Base-by-base conservation (phyloP, 2,888 invertebrate genomes). In the Trissoscelio sp. region DNA sequence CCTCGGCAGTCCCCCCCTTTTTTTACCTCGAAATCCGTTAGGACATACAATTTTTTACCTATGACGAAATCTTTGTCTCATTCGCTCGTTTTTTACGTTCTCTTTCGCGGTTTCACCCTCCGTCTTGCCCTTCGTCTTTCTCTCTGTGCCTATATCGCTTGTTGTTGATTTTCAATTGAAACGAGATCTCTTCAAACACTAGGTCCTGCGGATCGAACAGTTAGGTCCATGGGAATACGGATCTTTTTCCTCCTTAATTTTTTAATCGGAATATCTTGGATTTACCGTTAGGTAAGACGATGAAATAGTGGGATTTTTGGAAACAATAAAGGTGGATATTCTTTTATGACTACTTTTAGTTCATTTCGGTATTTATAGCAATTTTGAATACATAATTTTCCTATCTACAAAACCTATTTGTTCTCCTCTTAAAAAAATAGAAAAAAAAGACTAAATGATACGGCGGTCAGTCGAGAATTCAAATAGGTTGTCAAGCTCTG, bases 161-260 rank as follows among this genome's bases (percentile, higher is more conserved):
- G 84, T 85, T 87, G 88, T 89, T 90, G 90, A 90, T 90, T 89
- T 89, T 90, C 90, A 89, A 91, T 90, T 91, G 91, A 90, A 91
- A 91, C 88, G 89, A 90, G 91, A 91, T 91, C 89, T 88, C 85
- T 83, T 89, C 89, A 89, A 91, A 91, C 88, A 90, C 86, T 86
- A 85, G 87, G 85, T 80, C 79, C 85, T 81, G 46, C 83, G 83
- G 77, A 86, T 85, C 85, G 87, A 87, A 89, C 89, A 87, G 88
- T 89, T 89, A 87, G 87, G 86, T 86, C 83, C 88, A 89, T 90
- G 90, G 89, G 90, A 90, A 88, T 86, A 78, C 83, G 70, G 16
- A 67, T 57, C 78, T 82, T 60, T 83, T 82, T 66, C 79, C 34
- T 83, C 34, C 58, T 64, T 83, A 83, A 85, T 85, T 84, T 84